Percentiles rank a stretch among this genome's conserved stretches.
phyloP scores from a whole-genome alignment of 2,113 vertebrate genomes.

The Sterna hirundo region DNA sequence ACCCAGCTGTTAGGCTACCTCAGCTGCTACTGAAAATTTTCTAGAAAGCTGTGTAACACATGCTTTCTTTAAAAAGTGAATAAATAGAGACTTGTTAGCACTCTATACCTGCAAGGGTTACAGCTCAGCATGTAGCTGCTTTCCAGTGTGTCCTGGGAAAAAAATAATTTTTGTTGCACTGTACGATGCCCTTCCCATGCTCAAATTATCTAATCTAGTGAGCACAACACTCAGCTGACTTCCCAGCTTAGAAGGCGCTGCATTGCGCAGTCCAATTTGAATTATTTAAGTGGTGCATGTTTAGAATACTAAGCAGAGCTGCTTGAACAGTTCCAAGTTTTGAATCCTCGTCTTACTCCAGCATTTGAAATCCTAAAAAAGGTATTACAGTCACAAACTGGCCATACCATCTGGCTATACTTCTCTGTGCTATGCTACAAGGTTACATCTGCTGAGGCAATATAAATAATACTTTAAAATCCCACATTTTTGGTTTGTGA shows the following conservation, averaged over 20 bases:
- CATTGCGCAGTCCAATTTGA: conserved; percentile 60
- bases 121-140: not conserved
- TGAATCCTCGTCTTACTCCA: conserved; percentile 5
- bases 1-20: not conserved
- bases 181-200: conserved; percentile 22
- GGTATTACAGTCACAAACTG: not conserved
- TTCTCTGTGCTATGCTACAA: not conserved
- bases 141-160: not conserved
- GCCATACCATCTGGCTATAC: not conserved
- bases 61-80: not conserved
- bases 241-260: conserved; percentile 54
- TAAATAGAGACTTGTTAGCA: not conserved
- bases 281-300: conserved; percentile 60
- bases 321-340: conserved; percentile 13
- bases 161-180: not conserved
- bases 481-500: not conserved
- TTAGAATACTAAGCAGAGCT: conserved; percentile 57
- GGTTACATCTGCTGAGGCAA: not conserved
- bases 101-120: not conserved
- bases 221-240: conserved; percentile 56
- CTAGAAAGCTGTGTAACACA: not conserved
- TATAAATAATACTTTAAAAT: not conserved
- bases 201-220: conserved; percentile 58
- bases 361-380: conserved; percentile 28
- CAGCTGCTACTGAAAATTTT: not conserved